Conservation (phyloP, 1,140 invertebrate species). For the Dendroctonus ponderosae region DNA sequence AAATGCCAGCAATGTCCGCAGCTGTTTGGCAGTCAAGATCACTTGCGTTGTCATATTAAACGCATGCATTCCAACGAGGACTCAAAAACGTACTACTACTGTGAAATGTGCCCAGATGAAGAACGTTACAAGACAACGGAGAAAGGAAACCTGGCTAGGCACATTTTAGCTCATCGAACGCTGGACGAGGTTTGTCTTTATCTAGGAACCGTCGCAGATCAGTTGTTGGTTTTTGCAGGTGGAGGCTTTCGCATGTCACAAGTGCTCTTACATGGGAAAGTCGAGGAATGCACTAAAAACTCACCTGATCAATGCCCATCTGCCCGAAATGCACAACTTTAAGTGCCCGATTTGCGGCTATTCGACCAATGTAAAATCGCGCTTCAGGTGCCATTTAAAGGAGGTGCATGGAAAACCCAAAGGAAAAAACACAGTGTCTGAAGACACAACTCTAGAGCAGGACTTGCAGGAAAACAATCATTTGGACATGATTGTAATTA, state of each 20-base stretch:
- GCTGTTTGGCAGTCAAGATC: constrained; percentile 11
- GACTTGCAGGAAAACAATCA: no score
- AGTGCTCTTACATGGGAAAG: constrained; percentile 20
- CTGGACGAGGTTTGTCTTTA: constrained; percentile 13
- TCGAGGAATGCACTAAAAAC: constrained; percentile 8
- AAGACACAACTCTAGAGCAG: no score
- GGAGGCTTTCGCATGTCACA: constrained; percentile 22
- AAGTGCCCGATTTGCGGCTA: constrained; percentile 15
- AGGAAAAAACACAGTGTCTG: no score
- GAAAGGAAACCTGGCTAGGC: constrained; percentile 20
- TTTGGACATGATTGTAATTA: no score
- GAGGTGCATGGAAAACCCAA: constrained; percentile 17
- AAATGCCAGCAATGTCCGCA: constrained; percentile 6
- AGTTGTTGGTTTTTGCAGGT: constrained; percentile 6
- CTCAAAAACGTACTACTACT: constrained; percentile 10
- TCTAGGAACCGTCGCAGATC: no score
- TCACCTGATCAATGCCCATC: constrained; percentile 17
- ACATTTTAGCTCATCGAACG: constrained; percentile 16
- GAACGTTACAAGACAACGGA: constrained; percentile 19
- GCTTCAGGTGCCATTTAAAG: constrained; percentile 8
- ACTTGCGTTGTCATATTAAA: constrained; percentile 10
- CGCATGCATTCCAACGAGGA: constrained; percentile 9
- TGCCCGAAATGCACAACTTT: constrained; percentile 20
- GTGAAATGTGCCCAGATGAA: constrained; percentile 24
- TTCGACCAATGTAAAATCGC: constrained; percentile 11